phyloP scores from a whole-genome alignment of 2,113 vertebrate species.

The Potamarius usumacintae region DNA sequence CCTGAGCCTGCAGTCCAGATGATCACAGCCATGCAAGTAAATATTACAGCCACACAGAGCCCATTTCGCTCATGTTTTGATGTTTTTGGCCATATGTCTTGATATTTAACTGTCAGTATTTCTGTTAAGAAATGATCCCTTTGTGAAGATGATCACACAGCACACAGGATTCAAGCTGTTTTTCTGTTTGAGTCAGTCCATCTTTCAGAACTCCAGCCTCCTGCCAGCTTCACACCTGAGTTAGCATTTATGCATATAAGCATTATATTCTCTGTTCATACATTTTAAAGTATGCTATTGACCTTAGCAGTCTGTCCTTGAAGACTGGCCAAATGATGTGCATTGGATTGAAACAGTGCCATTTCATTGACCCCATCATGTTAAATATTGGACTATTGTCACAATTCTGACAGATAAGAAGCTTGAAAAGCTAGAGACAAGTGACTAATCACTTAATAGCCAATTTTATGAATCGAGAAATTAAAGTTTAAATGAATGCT shows the following conservation, averaged over 20 bases:
- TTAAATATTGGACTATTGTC: conserved; percentile 42
- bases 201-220: conserved; percentile 72
- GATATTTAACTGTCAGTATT: background rate
- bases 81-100: background rate
- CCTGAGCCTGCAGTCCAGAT: conserved; percentile 1
- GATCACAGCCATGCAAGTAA: background rate
- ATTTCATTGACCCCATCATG: conserved; percentile 1
- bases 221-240: conserved; percentile 71
- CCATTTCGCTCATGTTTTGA: no score
- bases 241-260: conserved; percentile 51
- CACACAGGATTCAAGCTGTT: conserved; percentile 84
- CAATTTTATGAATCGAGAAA: background rate
- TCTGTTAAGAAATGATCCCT: conserved; percentile 52
- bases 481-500: background rate
- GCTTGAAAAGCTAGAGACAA: background rate
- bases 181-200: background rate
- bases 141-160: conserved; percentile 89
- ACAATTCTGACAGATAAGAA: conserved; percentile 35
- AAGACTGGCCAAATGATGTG: conserved; percentile 38
- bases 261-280: conserved; percentile 44
- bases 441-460: background rate
- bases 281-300: conserved; percentile 55
- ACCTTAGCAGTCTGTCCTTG: conserved; percentile 40
- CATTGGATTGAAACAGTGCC: conserved; percentile 27
- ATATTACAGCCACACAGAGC: background rate